These are phyloP conservation scores for Nerophis ophidion DNA, from an alignment of 2,113 vertebrate species.

Conservation along the genomic window DNA sequence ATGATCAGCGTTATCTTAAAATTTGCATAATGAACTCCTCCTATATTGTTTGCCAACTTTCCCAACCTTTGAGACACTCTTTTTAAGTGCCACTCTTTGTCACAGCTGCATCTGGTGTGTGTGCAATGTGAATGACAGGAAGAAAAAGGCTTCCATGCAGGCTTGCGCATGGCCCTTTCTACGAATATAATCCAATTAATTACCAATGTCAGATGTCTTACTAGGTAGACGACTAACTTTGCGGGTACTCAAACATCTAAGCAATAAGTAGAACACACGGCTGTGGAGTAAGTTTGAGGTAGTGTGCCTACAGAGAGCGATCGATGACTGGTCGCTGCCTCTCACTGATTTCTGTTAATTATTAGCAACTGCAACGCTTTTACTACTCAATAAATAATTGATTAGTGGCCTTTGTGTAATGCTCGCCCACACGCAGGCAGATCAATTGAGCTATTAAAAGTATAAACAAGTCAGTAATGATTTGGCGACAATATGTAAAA, in stretches of 20 bases:
- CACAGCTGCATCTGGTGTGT: too few species aligned
- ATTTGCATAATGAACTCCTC: too few species aligned
- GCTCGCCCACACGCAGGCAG: slow-evolving; percentile 5
- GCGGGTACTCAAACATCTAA: not conserved
- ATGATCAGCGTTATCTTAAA: too few species aligned
- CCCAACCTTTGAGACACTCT: too few species aligned
- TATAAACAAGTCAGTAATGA: slow-evolving; percentile 41
- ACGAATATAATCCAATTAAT: not conserved
- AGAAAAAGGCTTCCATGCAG: not conserved
- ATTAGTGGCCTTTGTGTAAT: slow-evolving; percentile 30
- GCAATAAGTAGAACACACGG: not conserved
- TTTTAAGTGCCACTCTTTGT: too few species aligned
- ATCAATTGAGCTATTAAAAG: slow-evolving; percentile 23
- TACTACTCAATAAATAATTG: slow-evolving; percentile 36
- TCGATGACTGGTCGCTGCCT: slow-evolving; percentile 18
- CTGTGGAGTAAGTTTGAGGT: not conserved
- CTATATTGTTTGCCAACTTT: too few species aligned
- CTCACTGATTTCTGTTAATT: slow-evolving; percentile 28
- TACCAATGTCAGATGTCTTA: not conserved
- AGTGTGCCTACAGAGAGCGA: not conserved
- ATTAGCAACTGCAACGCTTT: slow-evolving; percentile 24
- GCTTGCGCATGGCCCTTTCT: not conserved
- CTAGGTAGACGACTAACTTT: not conserved
- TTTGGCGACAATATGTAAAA: slow-evolving; percentile 2
- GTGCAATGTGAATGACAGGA: too few species aligned